A percentile compares a stretch with the other conserved stretches of the same genome.
These are phyloP conservation scores for Microhierax caerulescens DNA, from an alignment of 2,797 vertebrate genomes.

Conservation along the genomic window DNA sequence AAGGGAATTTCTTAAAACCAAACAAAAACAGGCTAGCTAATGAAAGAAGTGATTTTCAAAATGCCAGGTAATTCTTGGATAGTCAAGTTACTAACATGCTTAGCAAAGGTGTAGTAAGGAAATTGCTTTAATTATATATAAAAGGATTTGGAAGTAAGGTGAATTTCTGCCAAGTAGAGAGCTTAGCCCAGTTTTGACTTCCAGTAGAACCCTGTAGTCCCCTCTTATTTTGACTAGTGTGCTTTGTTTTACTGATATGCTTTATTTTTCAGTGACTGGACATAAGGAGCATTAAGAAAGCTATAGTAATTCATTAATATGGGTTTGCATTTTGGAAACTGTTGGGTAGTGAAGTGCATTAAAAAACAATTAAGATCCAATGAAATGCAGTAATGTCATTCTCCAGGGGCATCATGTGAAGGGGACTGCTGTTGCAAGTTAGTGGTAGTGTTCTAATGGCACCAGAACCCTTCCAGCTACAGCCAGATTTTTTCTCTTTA, in stretches of 20 bases:
- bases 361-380: background rate
- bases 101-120: background rate
- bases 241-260: background rate
- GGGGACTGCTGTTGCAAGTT: background rate
- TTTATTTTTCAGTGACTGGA: background rate
- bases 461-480: background rate
- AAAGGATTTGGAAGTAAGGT: background rate
- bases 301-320: background rate
- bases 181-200: background rate
- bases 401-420: background rate
- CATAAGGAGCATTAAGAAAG: background rate
- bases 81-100: background rate
- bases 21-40: background rate
- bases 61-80: background rate
- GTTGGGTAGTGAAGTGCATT: background rate
- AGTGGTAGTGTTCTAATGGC: background rate
- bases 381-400: background rate
- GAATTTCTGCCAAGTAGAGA: background rate
- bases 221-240: background rate
- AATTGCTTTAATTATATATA: background rate
- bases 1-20: constrained; percentile 24
- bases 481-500: background rate
- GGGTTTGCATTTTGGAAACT: background rate
- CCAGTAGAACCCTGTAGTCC: background rate
- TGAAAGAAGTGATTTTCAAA: background rate